Evolutionary conservation across 30 jellyfish, hydroid and myxozoan species (phyloP).

Genomic region (Morbakka virulenta): DNA sequence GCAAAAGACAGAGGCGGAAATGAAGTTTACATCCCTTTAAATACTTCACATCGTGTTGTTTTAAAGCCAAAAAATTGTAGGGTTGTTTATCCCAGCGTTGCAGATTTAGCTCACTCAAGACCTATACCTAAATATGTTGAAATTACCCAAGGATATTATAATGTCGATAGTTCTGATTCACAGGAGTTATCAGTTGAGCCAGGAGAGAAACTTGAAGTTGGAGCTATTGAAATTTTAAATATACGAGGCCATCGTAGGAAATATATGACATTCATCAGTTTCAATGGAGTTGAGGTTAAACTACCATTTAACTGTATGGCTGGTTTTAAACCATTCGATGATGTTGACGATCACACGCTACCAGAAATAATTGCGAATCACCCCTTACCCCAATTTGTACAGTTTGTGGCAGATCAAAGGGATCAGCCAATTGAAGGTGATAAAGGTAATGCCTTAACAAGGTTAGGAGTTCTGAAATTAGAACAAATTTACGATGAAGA

Average conservation of each 20-base stretch:
- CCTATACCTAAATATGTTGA: constrained; percentile 85
- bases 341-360: constrained; percentile 8
- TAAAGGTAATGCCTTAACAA: not conserved
- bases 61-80: constrained; percentile 59
- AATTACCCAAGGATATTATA: constrained; percentile 81
- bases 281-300: constrained; percentile 57
- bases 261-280: constrained; percentile 30
- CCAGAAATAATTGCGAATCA: constrained; percentile 40
- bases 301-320: constrained; percentile 77
- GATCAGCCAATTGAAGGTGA: not conserved
- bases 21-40: constrained; percentile 71
- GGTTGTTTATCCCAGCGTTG: constrained; percentile 53
- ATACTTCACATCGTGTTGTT: constrained; percentile 41
- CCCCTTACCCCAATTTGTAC: constrained; percentile 53
- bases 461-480: constrained; percentile 64
- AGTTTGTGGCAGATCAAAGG: constrained; percentile 31
- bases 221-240: constrained; percentile 4
- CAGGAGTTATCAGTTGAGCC: constrained; percentile 83
- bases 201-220: constrained; percentile 79
- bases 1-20: constrained; percentile 61
- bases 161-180: constrained; percentile 47
- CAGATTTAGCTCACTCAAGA: constrained; percentile 67
- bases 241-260: not conserved
- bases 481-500: constrained; percentile 41
- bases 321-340: constrained; percentile 62